These are phyloP conservation scores for Sicus ferrugineus DNA, from an alignment of 2,888 invertebrate genomes.

Conservation along the genomic window DNA sequence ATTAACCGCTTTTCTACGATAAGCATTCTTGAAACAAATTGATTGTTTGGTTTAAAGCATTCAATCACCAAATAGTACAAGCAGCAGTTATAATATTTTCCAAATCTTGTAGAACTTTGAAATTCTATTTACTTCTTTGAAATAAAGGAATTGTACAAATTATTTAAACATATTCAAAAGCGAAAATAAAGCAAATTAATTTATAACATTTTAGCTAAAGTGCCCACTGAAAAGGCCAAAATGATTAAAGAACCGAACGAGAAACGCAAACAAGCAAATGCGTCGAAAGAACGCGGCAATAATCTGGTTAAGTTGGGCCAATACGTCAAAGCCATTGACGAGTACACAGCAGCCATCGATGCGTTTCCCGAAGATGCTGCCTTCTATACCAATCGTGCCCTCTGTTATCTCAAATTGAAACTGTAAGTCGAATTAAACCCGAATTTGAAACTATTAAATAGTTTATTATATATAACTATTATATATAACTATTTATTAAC, in stretches of 20 bases:
- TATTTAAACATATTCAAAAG: too few relatives aligned
- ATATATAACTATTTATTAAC: background rate
- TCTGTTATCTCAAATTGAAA: conserved; percentile 83
- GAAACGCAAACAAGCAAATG: conserved; percentile 53
- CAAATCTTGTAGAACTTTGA: background rate
- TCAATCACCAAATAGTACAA: too few relatives aligned
- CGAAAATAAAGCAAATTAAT: background rate
- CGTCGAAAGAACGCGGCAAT: conserved; percentile 74
- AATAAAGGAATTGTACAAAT: background rate
- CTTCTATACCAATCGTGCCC: conserved; percentile 86
- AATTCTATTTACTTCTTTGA: too few relatives aligned
- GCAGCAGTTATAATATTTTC: too few relatives aligned
- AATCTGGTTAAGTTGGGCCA: conserved; percentile 77
- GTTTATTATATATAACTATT: background rate
- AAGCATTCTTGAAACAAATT: too few relatives aligned
- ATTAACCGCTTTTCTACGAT: too few relatives aligned
- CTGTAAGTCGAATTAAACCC: conserved; percentile 68
- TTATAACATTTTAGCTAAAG: conserved; percentile 36
- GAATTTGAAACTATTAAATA: background rate
- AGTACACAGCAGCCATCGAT: conserved; percentile 88
- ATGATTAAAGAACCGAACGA: conserved; percentile 45
- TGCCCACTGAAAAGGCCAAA: conserved; percentile 53
- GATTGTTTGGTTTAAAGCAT: too few relatives aligned
- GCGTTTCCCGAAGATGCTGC: conserved; percentile 80
- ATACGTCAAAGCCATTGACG: conserved; percentile 85